These are phyloP conservation scores for Platanista minor DNA, from an alignment of 2,113 vertebrate species.

Conservation along the genomic window DNA sequence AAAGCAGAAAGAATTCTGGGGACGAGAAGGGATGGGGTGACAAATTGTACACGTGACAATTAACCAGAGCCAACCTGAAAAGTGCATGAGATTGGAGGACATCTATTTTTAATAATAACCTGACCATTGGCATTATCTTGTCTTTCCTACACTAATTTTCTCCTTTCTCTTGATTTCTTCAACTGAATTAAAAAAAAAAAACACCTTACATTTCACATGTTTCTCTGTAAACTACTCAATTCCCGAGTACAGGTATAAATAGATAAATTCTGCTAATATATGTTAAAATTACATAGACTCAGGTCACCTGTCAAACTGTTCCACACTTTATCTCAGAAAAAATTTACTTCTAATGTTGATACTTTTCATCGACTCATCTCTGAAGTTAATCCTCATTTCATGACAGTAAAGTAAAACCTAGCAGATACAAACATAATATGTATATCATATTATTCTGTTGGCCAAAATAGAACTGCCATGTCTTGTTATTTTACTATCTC, in stretches of 20 bases:
- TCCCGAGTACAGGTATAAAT: neutral
- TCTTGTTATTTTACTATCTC: neutral
- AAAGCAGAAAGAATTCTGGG: neutral
- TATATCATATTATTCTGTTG: neutral
- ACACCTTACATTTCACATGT: neutral
- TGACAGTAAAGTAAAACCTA: neutral
- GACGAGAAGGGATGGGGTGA: neutral
- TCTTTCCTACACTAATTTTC: neutral
- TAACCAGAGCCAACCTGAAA: neutral
- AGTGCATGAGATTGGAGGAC: neutral
- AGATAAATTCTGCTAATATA: neutral
- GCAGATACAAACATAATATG: neutral
- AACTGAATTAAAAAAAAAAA: neutral
- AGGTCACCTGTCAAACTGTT: neutral
- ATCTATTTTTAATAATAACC: neutral
- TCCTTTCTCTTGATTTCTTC: neutral
- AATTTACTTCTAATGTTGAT: neutral
- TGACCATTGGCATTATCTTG: neutral
- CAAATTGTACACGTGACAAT: neutral
- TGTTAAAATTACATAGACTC: neutral
- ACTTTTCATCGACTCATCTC: neutral
- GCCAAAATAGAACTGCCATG: neutral
- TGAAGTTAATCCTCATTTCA: neutral
- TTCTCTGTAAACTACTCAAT: constrained; percentile 10
- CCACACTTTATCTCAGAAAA: neutral